Evolutionary conservation across 2,888 invertebrate species (phyloP).

Genomic region (Drosophila diplacantha): DNA sequence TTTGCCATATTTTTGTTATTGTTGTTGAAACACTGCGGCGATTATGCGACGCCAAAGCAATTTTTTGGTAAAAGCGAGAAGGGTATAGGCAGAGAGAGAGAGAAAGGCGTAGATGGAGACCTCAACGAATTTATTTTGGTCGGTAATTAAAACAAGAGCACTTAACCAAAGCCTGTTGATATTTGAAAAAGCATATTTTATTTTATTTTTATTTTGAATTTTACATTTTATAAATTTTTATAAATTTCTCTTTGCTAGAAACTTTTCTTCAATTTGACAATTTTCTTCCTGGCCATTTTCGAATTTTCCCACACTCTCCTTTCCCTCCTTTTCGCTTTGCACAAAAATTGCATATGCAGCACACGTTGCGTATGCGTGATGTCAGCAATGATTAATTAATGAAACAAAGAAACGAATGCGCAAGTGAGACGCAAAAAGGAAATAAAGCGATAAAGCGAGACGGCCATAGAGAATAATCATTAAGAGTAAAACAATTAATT

Average conservation of each 20-base stretch:
- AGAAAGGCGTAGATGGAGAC: neutral
- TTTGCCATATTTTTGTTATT: conserved; percentile 18
- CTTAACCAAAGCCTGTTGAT: neutral
- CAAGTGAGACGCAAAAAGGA: conserved; percentile 5
- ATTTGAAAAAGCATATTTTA: neutral
- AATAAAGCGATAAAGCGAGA: conserved; percentile 8
- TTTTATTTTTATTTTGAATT: too few species aligned
- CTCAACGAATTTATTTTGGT: neutral
- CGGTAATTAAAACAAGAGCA: neutral
- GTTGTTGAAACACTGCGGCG: conserved; percentile 36
- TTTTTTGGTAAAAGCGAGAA: conserved; percentile 26
- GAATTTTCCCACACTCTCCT: neutral
- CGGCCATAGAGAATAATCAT: conserved; percentile 24
- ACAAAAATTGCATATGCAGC: conserved; percentile 36
- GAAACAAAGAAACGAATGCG: conserved; percentile 30
- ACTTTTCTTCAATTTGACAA: conserved; percentile 1
- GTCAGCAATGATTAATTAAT: conserved; percentile 56
- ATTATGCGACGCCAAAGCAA: conserved; percentile 48
- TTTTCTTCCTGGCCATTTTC: neutral
- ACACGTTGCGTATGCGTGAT: conserved; percentile 47
- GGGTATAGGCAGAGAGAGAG: neutral
- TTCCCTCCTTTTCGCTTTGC: neutral
- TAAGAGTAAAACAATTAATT: conserved; percentile 26
- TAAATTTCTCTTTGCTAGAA: neutral
- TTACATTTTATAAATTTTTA: neutral